Evolutionary conservation across 2,888 invertebrate genomes (phyloP).

Genomic region (Pelosia muscerda): DNA sequence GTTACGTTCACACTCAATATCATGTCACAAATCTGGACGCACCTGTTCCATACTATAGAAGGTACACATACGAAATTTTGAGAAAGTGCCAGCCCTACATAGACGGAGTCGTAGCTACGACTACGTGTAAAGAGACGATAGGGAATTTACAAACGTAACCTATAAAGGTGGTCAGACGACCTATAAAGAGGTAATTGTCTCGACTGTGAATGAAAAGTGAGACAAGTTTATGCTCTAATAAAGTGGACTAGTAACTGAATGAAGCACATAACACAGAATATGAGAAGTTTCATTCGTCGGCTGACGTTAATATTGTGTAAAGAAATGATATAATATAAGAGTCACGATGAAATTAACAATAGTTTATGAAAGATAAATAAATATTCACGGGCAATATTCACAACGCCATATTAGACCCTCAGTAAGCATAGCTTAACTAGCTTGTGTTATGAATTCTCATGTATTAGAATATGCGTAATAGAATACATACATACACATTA

Average conservation of each 20-base stretch:
- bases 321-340: background rate
- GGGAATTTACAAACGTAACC: constrained; percentile 24
- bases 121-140: constrained; percentile 7
- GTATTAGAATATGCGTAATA: too few relatives aligned
- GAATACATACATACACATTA: too few relatives aligned
- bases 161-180: constrained; percentile 31
- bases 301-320: background rate
- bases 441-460: too few relatives aligned
- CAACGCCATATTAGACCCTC: too few relatives aligned
- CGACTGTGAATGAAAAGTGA: constrained; percentile 34
- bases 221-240: constrained; percentile 22
- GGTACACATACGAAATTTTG: background rate
- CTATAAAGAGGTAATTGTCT: constrained; percentile 31
- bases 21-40: too few relatives aligned
- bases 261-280: background rate
- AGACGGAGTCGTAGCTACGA: background rate
- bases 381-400: too few relatives aligned
- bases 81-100: constrained; percentile 7
- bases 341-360: background rate
- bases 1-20: too few relatives aligned
- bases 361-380: background rate
- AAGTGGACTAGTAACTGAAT: background rate
- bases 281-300: constrained; percentile 3
- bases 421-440: too few relatives aligned
- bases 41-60: too few relatives aligned